phyloP scores from a whole-genome alignment of 2,888 invertebrate genomes.

The Blera fallax region DNA sequence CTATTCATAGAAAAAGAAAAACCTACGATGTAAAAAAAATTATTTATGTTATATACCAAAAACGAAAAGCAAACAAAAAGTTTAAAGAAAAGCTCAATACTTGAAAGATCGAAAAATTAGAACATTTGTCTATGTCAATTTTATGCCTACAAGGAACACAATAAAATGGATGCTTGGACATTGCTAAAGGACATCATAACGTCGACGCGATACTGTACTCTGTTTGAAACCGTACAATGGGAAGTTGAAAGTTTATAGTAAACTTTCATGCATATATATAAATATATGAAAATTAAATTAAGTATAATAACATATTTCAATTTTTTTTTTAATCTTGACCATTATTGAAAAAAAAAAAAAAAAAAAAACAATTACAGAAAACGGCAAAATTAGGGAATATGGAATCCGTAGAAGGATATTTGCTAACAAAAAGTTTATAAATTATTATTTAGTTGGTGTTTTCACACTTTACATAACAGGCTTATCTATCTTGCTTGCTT shows the following conservation, averaged over 20 bases:
- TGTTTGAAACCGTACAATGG: constrained; percentile 58
- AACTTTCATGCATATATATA: constrained; percentile 1
- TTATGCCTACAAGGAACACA: constrained; percentile 62
- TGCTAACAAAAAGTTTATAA: too few species aligned
- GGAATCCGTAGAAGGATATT: too few species aligned
- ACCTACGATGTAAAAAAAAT: constrained; percentile 44
- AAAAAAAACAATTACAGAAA: too few species aligned
- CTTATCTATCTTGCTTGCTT: too few species aligned
- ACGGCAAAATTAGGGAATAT: too few species aligned
- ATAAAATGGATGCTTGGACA: constrained; percentile 37
- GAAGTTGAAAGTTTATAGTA: constrained; percentile 9
- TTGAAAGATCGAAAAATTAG: constrained; percentile 72
- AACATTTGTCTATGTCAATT: constrained; percentile 75
- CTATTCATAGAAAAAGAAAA: constrained; percentile 28
- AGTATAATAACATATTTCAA: too few species aligned
- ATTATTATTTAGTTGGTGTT: too few species aligned
- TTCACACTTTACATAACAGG: too few species aligned
- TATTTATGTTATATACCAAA: constrained; percentile 58
- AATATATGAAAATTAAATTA: neutral
- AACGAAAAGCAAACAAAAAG: neutral
- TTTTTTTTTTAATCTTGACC: too few species aligned
- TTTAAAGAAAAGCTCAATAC: constrained; percentile 52
- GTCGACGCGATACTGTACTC: constrained; percentile 65
- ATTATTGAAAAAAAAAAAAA: neutral
- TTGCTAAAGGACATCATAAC: neutral